Percentiles rank a stretch among this genome's conserved stretches.
These are phyloP conservation scores for Gymnarchus niloticus DNA, from an alignment of 2,113 vertebrate genomes.

Conservation along the genomic window DNA sequence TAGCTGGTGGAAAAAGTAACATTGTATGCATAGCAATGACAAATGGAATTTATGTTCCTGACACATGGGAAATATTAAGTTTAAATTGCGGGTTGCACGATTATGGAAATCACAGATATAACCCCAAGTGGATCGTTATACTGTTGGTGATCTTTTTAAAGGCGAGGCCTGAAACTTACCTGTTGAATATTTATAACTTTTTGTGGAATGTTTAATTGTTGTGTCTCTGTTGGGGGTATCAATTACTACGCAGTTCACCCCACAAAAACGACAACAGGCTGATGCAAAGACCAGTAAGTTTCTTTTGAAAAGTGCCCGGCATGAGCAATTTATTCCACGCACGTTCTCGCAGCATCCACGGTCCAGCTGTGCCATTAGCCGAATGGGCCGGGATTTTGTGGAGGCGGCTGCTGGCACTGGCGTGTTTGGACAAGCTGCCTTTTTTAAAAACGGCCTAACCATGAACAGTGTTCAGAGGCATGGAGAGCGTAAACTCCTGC, in stretches of 20 bases:
- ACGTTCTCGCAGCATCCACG: constrained; percentile 28
- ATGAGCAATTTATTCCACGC: constrained; percentile 44
- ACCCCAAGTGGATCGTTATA: constrained; percentile 44
- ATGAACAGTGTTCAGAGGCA: not conserved
- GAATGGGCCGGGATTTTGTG: constrained; percentile 44
- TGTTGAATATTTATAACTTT: constrained; percentile 53
- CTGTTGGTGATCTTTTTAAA: constrained; percentile 31
- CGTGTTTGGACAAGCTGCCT: constrained; percentile 29
- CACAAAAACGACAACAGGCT: constrained; percentile 15
- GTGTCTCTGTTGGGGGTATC: constrained; percentile 46
- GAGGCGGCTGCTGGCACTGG: constrained; percentile 39
- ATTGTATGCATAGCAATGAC: not conserved
- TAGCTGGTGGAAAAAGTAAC: constrained; percentile 42
- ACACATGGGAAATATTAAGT: constrained; percentile 55
- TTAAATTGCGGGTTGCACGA: constrained; percentile 42
- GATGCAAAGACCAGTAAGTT: constrained; percentile 15
- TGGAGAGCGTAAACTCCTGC: not conserved
- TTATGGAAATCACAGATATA: constrained; percentile 43
- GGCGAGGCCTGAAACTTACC: constrained; percentile 49
- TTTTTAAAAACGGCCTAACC: not conserved
- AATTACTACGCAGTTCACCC: constrained; percentile 38
- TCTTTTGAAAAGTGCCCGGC: not conserved
- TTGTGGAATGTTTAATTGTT: constrained; percentile 35
- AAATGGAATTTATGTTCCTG: constrained; percentile 42
- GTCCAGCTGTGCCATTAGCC: constrained; percentile 41